A percentile compares a stretch with the other conserved stretches of the same genome.
These are phyloP conservation scores for Clarias fuscus DNA, from an alignment of 2,797 vertebrate species.

Conservation along the genomic window DNA sequence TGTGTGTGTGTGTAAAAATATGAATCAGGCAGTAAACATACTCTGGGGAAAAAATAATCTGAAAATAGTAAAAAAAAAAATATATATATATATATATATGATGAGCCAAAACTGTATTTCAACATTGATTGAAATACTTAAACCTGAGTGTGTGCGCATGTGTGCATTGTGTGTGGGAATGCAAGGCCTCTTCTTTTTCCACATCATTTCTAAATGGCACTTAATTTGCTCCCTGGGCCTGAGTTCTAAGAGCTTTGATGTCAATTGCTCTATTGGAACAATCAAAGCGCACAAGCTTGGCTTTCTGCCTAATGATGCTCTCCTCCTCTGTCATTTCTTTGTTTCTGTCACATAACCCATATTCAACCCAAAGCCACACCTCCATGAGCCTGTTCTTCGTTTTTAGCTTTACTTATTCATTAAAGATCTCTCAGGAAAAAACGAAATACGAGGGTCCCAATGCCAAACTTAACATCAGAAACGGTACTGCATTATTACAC, in stretches of 20 bases:
- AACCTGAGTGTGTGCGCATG: background rate
- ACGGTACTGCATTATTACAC: constrained; percentile 43
- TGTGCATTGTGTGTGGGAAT: constrained; percentile 18
- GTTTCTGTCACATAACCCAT: background rate
- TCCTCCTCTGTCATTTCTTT: background rate
- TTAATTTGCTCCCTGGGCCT: constrained; percentile 43
- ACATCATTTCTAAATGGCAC: constrained; percentile 45
- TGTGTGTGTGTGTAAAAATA: too few relatives aligned
- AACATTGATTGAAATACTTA: background rate
- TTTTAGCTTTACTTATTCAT: constrained; percentile 9
- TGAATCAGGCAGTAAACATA: background rate
- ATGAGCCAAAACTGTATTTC: constrained; percentile 24
- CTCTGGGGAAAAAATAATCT: background rate
- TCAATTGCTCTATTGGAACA: constrained; percentile 40
- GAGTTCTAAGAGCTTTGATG: constrained; percentile 52
- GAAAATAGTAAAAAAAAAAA: background rate
- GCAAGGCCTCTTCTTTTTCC: constrained; percentile 36
- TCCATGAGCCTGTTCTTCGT: background rate
- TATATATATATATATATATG: too few relatives aligned
- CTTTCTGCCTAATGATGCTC: constrained; percentile 50
- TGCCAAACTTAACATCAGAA: constrained; percentile 27
- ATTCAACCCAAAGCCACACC: constrained; percentile 14
- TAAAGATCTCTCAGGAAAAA: constrained; percentile 24
- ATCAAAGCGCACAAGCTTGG: constrained; percentile 32
- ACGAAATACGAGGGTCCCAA: constrained; percentile 24